phyloP scores from a whole-genome alignment of 2,113 vertebrate species.

The Lanius ludovicianus region DNA sequence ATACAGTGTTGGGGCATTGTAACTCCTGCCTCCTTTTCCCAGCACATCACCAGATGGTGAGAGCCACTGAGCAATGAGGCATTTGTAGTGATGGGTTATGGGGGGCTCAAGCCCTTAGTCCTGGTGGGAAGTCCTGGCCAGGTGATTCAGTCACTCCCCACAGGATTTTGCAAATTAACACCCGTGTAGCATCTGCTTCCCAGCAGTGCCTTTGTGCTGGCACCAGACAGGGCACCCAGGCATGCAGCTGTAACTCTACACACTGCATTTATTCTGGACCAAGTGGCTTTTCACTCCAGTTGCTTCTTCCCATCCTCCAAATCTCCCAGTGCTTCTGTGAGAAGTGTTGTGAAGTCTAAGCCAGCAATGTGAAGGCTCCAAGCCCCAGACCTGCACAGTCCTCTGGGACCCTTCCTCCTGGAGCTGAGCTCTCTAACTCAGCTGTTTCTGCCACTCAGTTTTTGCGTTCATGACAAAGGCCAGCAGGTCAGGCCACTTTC shows the following conservation, averaged over 20 bases:
- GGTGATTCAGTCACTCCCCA: background rate
- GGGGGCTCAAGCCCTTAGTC: background rate
- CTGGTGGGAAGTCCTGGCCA: background rate
- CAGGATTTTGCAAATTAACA: background rate
- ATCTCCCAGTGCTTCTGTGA: background rate
- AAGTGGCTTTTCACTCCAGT: slow-evolving; percentile 1
- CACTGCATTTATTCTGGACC: background rate
- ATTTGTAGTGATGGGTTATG: rapidly evolving
- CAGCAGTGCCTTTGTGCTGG: background rate
- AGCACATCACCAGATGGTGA: background rate
- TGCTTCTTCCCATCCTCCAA: background rate
- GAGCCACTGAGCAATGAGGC: background rate
- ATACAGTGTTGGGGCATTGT: background rate
- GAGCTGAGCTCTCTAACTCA: background rate
- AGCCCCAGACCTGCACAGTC: rapidly evolving
- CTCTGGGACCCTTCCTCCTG: background rate
- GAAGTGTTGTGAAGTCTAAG: background rate
- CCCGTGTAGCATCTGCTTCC: background rate
- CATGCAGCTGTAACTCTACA: background rate
- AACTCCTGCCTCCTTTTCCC: background rate
- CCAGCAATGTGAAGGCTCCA: background rate
- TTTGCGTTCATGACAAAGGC: background rate
- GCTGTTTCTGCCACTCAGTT: background rate
- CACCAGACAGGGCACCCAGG: background rate
- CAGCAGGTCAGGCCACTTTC: background rate